These are phyloP conservation scores for silkworm (Bombyx mori) DNA, from an alignment of 1,140 invertebrate genomes.

Conservation along the genomic window DNA sequence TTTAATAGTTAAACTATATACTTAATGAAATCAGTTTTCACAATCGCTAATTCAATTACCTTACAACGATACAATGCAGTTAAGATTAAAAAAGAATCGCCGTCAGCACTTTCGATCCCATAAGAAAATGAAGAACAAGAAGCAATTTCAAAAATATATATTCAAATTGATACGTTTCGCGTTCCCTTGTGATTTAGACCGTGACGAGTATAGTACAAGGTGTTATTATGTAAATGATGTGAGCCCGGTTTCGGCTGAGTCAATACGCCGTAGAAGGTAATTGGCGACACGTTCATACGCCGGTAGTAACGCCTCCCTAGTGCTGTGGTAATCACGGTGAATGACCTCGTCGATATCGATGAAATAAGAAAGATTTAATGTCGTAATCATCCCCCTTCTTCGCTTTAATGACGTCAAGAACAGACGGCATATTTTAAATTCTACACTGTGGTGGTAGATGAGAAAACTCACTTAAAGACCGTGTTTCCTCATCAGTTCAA, in stretches of 20 bases:
- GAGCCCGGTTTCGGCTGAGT: slow-evolving; percentile 60
- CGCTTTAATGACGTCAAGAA: no score
- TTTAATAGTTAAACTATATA: no score
- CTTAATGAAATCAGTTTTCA: no score
- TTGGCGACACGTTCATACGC: slow-evolving; percentile 50
- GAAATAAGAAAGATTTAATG: not conserved
- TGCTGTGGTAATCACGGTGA: slow-evolving; percentile 19
- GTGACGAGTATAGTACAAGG: slow-evolving; percentile 31
- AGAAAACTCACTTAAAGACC: not conserved
- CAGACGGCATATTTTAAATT: not conserved
- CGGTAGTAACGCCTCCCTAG: slow-evolving; percentile 24
- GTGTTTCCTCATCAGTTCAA: no score
- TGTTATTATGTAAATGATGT: slow-evolving; percentile 69
- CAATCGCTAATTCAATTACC: no score
- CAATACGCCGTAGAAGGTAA: slow-evolving; percentile 52
- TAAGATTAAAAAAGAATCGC: no score
- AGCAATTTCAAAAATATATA: no score
- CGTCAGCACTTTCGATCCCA: no score
- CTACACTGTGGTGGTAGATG: not conserved
- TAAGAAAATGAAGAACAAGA: no score
- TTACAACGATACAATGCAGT: no score
- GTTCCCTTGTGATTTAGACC: slow-evolving; percentile 16
- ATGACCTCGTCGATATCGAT: slow-evolving; percentile 28
- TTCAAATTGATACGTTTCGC: slow-evolving; percentile 6
- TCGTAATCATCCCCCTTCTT: not conserved